Conservation (phyloP, 2,797 vertebrate genomes). For the Cuniculus paca region DNA sequence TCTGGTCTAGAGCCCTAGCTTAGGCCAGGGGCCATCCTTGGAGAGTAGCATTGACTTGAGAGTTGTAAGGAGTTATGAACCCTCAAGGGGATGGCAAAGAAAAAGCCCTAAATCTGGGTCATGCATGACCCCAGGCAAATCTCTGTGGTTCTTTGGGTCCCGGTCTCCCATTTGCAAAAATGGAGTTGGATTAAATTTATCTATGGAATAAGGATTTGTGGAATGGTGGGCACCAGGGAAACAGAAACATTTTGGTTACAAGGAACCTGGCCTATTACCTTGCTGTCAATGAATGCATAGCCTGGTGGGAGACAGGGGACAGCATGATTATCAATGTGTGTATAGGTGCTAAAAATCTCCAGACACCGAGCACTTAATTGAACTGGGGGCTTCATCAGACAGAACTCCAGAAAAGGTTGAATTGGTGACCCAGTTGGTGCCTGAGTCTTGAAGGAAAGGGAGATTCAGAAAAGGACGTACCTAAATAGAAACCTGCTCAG, state of each 20-base stretch:
- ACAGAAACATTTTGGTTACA: slow-evolving; percentile 41
- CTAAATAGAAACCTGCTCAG: slow-evolving; percentile 3
- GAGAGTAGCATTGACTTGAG: neutral
- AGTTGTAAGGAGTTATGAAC: neutral
- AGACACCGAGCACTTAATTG: neutral
- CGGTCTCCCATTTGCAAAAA: slow-evolving; percentile 7
- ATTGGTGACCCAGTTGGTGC: neutral
- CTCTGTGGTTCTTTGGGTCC: neutral
- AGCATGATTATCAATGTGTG: neutral
- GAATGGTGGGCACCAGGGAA: neutral
- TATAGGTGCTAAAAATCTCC: neutral
- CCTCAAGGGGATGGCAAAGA: neutral
- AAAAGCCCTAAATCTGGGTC: neutral
- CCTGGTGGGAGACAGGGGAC: neutral
- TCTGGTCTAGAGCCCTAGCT: neutral
- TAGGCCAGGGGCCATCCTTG: neutral
- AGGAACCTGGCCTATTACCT: neutral
- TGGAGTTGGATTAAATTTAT: slow-evolving; percentile 33
- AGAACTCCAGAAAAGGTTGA: neutral
- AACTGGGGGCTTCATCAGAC: neutral
- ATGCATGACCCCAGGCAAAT: neutral
- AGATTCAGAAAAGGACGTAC: slow-evolving; percentile 52
- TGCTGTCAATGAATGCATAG: neutral
- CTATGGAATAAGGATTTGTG: slow-evolving; percentile 27
- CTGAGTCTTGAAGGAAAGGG: slow-evolving; percentile 40